A percentile compares a stretch with the other conserved stretches of the same genome.
These are phyloP conservation scores for Kryptopterus vitreolus DNA, from an alignment of 2,797 vertebrate species.

Conservation along the genomic window DNA sequence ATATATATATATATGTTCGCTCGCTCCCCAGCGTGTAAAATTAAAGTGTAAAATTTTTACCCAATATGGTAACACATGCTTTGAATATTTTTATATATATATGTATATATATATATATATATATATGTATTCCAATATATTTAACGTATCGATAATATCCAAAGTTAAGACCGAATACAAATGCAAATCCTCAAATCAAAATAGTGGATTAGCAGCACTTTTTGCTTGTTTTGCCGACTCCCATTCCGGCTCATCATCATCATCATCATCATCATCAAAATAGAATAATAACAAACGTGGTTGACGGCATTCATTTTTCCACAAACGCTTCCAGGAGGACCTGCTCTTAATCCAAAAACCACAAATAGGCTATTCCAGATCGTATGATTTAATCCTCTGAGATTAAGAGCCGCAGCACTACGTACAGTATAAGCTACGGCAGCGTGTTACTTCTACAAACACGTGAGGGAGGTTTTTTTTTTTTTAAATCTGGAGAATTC, in stretches of 20 bases:
- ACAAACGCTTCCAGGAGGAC: slow-evolving; percentile 30
- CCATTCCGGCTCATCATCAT: neutral
- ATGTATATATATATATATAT: too few relatives aligned
- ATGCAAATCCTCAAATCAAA: neutral
- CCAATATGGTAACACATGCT: neutral
- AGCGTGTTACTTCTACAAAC: slow-evolving; percentile 63
- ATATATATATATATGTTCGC: neutral
- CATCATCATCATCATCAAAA: neutral
- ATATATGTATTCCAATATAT: too few relatives aligned
- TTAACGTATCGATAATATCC: too few relatives aligned
- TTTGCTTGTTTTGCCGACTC: neutral
- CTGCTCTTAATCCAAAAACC: slow-evolving; percentile 60
- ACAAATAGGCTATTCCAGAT: slow-evolving; percentile 69
- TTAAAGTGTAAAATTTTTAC: neutral
- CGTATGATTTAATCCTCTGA: slow-evolving; percentile 73
- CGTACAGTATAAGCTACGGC: slow-evolving; percentile 62
- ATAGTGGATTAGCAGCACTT: neutral
- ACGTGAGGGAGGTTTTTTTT: slow-evolving; percentile 46
- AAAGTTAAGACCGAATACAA: neutral
- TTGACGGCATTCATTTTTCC: slow-evolving; percentile 20
- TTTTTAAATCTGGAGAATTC: slow-evolving; percentile 66
- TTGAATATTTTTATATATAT: neutral
- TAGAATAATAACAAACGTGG: neutral
- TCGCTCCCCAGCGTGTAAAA: neutral
- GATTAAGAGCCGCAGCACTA: slow-evolving; percentile 70